Percentiles rank a stretch among this genome's conserved stretches.
These are phyloP conservation scores for Euthynnus affinis DNA, from an alignment of 2,797 vertebrate species.

Conservation along the genomic window DNA sequence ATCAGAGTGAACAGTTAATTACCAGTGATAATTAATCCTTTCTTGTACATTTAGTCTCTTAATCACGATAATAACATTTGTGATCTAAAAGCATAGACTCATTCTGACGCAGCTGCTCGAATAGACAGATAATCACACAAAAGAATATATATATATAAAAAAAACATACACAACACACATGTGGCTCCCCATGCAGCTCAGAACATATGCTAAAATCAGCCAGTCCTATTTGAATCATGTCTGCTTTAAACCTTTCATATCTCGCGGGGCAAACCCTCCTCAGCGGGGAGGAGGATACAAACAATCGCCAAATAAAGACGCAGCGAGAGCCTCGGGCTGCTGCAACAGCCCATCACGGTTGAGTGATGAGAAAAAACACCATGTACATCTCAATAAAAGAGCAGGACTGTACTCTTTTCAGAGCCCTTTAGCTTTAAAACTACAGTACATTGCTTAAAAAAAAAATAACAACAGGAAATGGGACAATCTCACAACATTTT, in stretches of 20 bases:
- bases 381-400: conserved; percentile 48
- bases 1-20: background rate
- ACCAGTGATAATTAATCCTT: background rate
- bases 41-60: background rate
- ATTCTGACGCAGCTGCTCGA: background rate
- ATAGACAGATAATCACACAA: background rate
- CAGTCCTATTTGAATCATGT: conserved; percentile 11
- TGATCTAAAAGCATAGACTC: background rate
- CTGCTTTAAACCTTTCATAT: conserved; percentile 45
- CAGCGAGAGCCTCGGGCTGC: conserved; percentile 56
- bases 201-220: conserved; percentile 11
- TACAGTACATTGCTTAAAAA: background rate
- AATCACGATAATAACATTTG: too few species aligned
- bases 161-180: background rate
- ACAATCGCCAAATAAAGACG: conserved; percentile 47
- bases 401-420: conserved; percentile 41
- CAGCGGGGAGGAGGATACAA: conserved; percentile 24
- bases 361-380: conserved; percentile 51
- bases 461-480: too few species aligned
- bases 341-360: conserved; percentile 45
- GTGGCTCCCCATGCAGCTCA: background rate
- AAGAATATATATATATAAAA: too few species aligned
- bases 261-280: background rate
- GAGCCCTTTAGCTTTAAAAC: conserved; percentile 48
- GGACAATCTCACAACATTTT: background rate